Conservation (phyloP, 2,113 vertebrate species). For the Pionites leucogaster region DNA sequence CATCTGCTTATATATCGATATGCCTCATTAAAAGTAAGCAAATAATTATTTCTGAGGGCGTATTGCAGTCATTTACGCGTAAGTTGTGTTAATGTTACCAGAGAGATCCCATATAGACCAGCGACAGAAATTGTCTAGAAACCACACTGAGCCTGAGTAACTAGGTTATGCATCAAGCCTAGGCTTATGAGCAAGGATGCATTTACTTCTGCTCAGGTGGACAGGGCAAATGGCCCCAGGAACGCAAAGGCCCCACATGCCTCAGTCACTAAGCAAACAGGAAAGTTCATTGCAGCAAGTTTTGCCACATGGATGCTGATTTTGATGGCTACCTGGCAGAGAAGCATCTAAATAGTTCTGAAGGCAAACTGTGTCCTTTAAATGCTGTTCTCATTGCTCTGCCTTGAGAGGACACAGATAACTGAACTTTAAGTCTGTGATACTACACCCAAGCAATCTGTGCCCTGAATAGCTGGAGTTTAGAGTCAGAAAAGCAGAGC, state of each 20-base stretch:
- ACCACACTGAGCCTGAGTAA: neutral
- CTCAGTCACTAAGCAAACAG: neutral
- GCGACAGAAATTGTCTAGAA: neutral
- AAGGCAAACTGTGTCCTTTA: neutral
- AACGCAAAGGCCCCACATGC: neutral
- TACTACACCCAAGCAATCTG: neutral
- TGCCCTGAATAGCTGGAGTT: neutral
- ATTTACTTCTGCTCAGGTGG: neutral
- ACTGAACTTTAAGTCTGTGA: neutral
- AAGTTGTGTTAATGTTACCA: neutral
- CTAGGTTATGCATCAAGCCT: neutral
- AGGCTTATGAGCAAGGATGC: neutral
- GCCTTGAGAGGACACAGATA: neutral
- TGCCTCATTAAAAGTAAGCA: conserved; percentile 3
- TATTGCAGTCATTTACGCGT: neutral
- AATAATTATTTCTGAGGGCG: neutral
- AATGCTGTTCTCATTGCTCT: neutral
- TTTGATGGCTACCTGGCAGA: neutral
- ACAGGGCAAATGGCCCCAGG: neutral
- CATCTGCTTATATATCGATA: neutral
- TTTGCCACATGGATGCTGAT: neutral
- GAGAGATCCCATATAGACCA: neutral
- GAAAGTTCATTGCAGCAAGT: neutral
- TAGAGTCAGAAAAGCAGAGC: neutral
- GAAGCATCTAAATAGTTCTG: neutral